Conservation (phyloP, 2,113 vertebrate species). For the Sinocyclocheilus grahami region DNA sequence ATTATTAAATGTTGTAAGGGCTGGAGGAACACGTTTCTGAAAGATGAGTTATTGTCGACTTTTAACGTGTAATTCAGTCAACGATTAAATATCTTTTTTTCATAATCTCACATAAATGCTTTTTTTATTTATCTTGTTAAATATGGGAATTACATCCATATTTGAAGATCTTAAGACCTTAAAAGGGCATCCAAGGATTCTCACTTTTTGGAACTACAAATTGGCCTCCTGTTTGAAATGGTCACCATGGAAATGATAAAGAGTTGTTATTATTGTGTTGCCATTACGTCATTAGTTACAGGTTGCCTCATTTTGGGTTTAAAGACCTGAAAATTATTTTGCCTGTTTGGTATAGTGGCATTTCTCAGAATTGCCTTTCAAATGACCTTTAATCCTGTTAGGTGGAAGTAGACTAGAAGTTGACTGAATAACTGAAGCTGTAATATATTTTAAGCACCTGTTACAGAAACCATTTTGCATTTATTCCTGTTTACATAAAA, state of each 20-base stretch:
- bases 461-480: constrained; percentile 9
- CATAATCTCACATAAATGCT: neutral
- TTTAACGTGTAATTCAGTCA: no score
- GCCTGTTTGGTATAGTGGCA: neutral
- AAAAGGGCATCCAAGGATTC: neutral
- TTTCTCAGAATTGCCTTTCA: neutral
- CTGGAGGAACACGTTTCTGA: neutral
- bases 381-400: constrained; percentile 15
- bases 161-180: no score
- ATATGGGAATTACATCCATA: no score
- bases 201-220: neutral
- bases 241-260: neutral
- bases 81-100: neutral
- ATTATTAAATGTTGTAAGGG: neutral
- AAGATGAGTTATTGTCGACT: neutral
- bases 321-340: neutral
- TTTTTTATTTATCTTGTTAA: no score
- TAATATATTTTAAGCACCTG: neutral
- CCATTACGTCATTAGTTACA: neutral
- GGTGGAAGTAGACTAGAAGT: no score
- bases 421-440: neutral
- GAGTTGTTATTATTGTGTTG: neutral
- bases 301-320: neutral
- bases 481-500: neutral
- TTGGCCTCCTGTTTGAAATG: neutral